Conservation (phyloP, 2,888 invertebrate species). For the Corbicula japonica region DNA sequence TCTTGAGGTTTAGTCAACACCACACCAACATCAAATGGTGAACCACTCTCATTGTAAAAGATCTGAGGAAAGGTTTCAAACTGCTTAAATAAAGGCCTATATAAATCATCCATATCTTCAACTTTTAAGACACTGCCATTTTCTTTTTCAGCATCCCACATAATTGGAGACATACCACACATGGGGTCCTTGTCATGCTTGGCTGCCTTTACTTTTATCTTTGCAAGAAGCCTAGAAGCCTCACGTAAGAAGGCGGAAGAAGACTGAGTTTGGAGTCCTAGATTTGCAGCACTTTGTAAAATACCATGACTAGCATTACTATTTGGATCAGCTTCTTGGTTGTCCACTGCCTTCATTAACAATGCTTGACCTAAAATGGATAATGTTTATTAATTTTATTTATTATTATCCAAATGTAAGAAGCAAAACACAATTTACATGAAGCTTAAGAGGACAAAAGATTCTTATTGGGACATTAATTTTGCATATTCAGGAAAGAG, state of each 20-base stretch:
- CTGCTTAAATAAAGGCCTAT: slow-evolving; percentile 70
- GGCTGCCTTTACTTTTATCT: slow-evolving; percentile 27
- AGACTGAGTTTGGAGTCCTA: slow-evolving; percentile 66
- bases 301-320: slow-evolving; percentile 38
- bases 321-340: slow-evolving; percentile 27
- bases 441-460: too few relatives aligned
- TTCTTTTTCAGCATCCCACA: slow-evolving; percentile 68
- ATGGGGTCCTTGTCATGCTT: slow-evolving; percentile 44
- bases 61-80: slow-evolving; percentile 67
- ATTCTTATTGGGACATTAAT: too few relatives aligned
- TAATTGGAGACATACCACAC: slow-evolving; percentile 64
- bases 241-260: slow-evolving; percentile 56
- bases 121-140: slow-evolving; percentile 62
- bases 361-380: slow-evolving; percentile 69
- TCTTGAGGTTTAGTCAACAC: slow-evolving; percentile 59
- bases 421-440: too few relatives aligned
- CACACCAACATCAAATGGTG: slow-evolving; percentile 72
- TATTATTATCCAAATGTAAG: too few relatives aligned
- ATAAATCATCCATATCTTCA: slow-evolving; percentile 64
- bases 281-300: slow-evolving; percentile 63
- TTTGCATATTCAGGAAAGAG: too few relatives aligned
- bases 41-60: slow-evolving; percentile 65
- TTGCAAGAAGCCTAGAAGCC: slow-evolving; percentile 54
- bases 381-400: too few relatives aligned
- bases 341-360: slow-evolving; percentile 65